phyloP scores from a whole-genome alignment of 1,140 invertebrate genomes.

The Drosophila carrolli region DNA sequence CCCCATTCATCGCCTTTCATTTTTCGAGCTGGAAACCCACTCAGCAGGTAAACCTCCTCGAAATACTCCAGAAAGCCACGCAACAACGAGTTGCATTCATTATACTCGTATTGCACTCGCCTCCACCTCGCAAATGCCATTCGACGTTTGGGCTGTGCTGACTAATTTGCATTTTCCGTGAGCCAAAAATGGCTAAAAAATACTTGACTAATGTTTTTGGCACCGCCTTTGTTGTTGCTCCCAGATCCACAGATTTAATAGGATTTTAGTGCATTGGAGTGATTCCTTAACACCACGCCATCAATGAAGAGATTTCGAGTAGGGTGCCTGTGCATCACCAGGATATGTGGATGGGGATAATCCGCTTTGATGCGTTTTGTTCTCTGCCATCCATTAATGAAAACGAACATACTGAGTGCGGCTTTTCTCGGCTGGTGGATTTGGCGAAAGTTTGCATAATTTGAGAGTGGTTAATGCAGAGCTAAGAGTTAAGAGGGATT shows the following conservation, averaged over 20 bases:
- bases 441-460: slow-evolving; percentile 3
- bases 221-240: slow-evolving; percentile 27
- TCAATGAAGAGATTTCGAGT: slow-evolving; percentile 23
- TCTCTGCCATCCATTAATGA: slow-evolving; percentile 41
- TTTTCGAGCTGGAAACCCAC: slow-evolving; percentile 24
- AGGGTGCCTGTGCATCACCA: slow-evolving; percentile 6
- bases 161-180: slow-evolving; percentile 72
- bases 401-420: slow-evolving; percentile 1
- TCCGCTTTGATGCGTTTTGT: slow-evolving; percentile 32
- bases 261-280: slow-evolving; percentile 72
- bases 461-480: background rate
- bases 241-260: slow-evolving; percentile 60
- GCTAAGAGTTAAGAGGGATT: background rate
- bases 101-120: slow-evolving; percentile 31
- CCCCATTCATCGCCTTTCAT: slow-evolving; percentile 18
- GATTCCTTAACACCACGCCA: slow-evolving; percentile 57
- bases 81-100: slow-evolving; percentile 72
- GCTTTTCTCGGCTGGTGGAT: background rate
- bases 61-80: slow-evolving; percentile 52
- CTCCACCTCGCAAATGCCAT: slow-evolving; percentile 8
- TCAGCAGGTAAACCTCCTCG: slow-evolving; percentile 16
- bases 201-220: slow-evolving; percentile 73
- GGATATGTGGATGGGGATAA: slow-evolving; percentile 23
- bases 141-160: slow-evolving; percentile 31
- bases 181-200: slow-evolving; percentile 61